Conservation (phyloP, 2,888 invertebrate species). For the Eupithecia subumbrata region DNA sequence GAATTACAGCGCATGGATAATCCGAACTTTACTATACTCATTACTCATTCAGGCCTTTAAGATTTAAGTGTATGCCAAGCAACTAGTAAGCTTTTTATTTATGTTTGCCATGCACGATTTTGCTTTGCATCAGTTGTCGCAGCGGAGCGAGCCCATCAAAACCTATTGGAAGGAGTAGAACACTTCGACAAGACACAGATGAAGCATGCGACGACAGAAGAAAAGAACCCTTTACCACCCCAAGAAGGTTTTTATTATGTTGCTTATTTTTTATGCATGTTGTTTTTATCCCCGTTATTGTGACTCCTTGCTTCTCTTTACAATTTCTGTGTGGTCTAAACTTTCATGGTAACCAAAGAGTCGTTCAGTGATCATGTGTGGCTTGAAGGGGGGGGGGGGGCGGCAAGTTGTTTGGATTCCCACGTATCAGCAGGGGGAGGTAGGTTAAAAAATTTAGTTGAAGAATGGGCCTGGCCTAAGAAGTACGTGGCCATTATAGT, state of each 20-base stretch:
- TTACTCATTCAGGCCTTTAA: slow-evolving; percentile 22
- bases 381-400: too few species aligned
- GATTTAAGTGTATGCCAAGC: slow-evolving; percentile 35
- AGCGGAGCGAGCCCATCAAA: slow-evolving; percentile 89
- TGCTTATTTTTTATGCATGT: slow-evolving; percentile 49
- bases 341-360: not conserved
- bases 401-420: too few species aligned
- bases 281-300: not conserved
- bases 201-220: slow-evolving; percentile 89
- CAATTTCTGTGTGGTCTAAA: not conserved
- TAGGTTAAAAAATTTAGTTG: too few species aligned
- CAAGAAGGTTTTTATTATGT: slow-evolving; percentile 85
- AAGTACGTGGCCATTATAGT: not conserved
- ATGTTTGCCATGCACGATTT: slow-evolving; percentile 67
- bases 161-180: slow-evolving; percentile 88
- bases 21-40: not conserved
- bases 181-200: slow-evolving; percentile 89
- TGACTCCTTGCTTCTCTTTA: not conserved
- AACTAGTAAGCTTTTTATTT: slow-evolving; percentile 47
- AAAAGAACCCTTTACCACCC: slow-evolving; percentile 90
- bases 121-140: slow-evolving; percentile 86
- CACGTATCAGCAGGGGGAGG: too few species aligned
- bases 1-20: not conserved
- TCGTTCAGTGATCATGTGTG: too few species aligned
- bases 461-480: not conserved